Conservation (phyloP, 2,113 vertebrate genomes). For the Climacteris rufus region DNA sequence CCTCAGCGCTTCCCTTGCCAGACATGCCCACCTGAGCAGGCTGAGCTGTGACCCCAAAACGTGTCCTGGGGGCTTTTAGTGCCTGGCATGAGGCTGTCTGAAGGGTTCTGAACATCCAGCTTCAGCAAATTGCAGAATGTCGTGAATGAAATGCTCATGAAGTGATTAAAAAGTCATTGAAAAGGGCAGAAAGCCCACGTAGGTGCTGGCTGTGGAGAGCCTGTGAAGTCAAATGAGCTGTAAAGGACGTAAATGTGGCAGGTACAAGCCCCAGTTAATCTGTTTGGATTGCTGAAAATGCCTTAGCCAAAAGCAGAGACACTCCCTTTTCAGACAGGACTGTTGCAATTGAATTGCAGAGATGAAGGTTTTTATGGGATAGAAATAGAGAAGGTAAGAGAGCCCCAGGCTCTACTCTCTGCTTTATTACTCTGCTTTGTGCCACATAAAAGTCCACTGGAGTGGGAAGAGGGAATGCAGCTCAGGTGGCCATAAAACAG, state of each 20-base stretch:
- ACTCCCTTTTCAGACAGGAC: neutral
- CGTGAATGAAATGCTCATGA: neutral
- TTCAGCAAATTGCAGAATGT: rapidly evolving
- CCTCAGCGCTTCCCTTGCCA: rapidly evolving
- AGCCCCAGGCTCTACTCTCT: neutral
- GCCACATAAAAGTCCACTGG: neutral
- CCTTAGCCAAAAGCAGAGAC: neutral
- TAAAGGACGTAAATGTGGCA: neutral
- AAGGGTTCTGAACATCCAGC: neutral
- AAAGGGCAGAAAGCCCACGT: neutral
- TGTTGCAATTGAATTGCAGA: neutral
- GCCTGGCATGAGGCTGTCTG: neutral
- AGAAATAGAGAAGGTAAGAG: neutral
- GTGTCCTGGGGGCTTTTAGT: neutral
- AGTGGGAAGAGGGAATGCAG: neutral
- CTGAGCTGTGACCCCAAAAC: neutral
- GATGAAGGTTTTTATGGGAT: neutral
- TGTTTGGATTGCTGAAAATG: neutral
- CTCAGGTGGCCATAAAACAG: neutral
- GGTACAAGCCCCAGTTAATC: neutral
- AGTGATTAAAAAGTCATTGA: neutral
- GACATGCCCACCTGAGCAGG: neutral
- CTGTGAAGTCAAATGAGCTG: rapidly evolving
- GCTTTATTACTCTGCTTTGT: neutral
- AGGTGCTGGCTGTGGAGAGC: neutral